These are phyloP conservation scores for Limnephilus marmoratus DNA, from an alignment of 2,888 invertebrate genomes.

Conservation along the genomic window DNA sequence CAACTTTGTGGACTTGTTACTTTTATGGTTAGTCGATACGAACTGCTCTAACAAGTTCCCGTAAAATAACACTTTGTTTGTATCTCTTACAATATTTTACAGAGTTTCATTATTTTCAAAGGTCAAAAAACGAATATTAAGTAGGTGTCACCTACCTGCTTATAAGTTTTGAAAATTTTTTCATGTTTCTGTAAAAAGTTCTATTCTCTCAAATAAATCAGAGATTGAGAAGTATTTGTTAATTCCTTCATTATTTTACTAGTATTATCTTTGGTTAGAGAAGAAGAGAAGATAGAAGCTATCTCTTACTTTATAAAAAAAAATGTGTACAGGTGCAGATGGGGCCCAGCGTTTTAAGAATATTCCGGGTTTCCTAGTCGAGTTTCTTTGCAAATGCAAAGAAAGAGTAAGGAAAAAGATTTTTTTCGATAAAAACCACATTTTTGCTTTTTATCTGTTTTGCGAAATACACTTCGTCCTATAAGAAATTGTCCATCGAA, in stretches of 20 bases:
- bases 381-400: too few relatives aligned
- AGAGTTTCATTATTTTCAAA: background rate
- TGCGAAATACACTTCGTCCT: too few relatives aligned
- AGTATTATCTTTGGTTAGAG: background rate
- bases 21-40: background rate
- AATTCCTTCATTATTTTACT: background rate
- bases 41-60: background rate
- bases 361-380: too few relatives aligned
- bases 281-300: too few relatives aligned
- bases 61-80: background rate
- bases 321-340: too few relatives aligned
- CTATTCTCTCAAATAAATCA: background rate
- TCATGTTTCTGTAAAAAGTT: background rate
- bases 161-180: background rate
- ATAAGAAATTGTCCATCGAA: too few relatives aligned
- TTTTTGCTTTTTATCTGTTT: too few relatives aligned
- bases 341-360: too few relatives aligned
- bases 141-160: background rate
- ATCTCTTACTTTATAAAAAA: too few relatives aligned
- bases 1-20: background rate
- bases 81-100: background rate
- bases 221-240: background rate
- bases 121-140: background rate
- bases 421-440: too few relatives aligned
- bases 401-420: too few relatives aligned